Percentiles rank a stretch among this genome's conserved stretches.
phyloP scores from a whole-genome alignment of 2,797 vertebrate species.

The Lacerta agilis region DNA sequence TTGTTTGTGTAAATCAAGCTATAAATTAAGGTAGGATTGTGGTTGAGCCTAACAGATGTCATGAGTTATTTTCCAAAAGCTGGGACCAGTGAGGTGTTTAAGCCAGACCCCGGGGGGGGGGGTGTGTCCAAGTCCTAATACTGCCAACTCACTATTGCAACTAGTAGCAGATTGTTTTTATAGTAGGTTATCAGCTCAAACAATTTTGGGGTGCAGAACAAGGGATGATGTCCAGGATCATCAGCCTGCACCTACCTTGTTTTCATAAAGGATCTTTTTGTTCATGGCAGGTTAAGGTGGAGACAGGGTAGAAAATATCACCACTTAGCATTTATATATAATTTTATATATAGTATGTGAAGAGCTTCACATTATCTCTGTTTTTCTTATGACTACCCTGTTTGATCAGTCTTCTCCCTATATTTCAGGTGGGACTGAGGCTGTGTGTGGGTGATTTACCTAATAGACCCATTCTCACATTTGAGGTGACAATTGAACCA shows the following conservation, averaged over 20 bases:
- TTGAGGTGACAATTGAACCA: not conserved
- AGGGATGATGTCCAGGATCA: not conserved
- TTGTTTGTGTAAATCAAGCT: not conserved
- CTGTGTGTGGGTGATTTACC: not conserved
- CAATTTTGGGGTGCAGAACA: not conserved
- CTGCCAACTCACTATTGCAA: too few relatives aligned
- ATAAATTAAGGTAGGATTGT: not conserved
- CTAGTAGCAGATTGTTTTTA: not conserved
- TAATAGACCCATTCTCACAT: not conserved
- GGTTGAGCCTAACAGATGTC: not conserved
- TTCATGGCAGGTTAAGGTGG: not conserved
- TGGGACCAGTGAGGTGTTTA: too few relatives aligned
- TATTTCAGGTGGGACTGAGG: not conserved
- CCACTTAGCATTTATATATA: not conserved
- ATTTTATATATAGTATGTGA: not conserved
- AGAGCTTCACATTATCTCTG: not conserved
- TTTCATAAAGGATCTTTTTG: not conserved
- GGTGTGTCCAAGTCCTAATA: too few relatives aligned
- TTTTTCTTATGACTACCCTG: not conserved
- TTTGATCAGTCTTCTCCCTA: not conserved
- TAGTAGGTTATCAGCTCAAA: not conserved
- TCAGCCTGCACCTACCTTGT: not conserved
- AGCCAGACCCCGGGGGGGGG: too few relatives aligned
- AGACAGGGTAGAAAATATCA: not conserved
- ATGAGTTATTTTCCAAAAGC: not conserved